Conservation (phyloP, 2,888 invertebrate species). For the Eilema griseolum region DNA sequence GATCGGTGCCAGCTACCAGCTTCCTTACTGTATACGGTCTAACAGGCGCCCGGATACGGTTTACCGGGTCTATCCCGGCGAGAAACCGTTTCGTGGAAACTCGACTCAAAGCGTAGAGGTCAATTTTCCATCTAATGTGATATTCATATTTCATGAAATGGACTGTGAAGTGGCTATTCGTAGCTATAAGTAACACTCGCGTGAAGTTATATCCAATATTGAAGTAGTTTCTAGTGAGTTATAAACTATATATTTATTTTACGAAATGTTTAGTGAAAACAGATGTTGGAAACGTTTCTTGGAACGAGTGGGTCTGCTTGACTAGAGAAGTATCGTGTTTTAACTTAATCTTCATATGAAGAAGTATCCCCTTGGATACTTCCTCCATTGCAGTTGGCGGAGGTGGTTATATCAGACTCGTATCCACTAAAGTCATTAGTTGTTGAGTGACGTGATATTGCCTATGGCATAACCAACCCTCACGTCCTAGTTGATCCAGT, state of each 20-base stretch:
- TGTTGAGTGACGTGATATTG: too few species aligned
- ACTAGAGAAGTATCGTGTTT: too few species aligned
- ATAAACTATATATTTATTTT: background rate
- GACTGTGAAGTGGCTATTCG: background rate
- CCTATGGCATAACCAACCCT: too few species aligned
- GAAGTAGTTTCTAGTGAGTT: background rate
- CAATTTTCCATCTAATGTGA: slow-evolving; percentile 9
- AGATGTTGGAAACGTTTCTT: background rate
- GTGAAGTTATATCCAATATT: background rate
- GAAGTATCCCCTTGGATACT: too few species aligned
- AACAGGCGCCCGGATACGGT: background rate
- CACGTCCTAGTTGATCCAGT: too few species aligned
- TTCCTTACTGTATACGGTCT: background rate
- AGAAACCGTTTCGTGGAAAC: background rate
- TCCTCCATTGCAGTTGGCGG: too few species aligned
- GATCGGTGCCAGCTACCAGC: too few species aligned
- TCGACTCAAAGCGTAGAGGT: background rate
- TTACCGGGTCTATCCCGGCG: background rate
- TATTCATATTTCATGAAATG: slow-evolving; percentile 14
- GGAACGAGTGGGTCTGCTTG: too few species aligned
- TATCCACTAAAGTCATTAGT: too few species aligned
- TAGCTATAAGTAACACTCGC: background rate
- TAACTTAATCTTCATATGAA: too few species aligned
- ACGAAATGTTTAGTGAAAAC: background rate
- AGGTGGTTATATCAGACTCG: too few species aligned